Conservation (phyloP, 2,797 vertebrate genomes). For the Onychomys leucogaster region DNA sequence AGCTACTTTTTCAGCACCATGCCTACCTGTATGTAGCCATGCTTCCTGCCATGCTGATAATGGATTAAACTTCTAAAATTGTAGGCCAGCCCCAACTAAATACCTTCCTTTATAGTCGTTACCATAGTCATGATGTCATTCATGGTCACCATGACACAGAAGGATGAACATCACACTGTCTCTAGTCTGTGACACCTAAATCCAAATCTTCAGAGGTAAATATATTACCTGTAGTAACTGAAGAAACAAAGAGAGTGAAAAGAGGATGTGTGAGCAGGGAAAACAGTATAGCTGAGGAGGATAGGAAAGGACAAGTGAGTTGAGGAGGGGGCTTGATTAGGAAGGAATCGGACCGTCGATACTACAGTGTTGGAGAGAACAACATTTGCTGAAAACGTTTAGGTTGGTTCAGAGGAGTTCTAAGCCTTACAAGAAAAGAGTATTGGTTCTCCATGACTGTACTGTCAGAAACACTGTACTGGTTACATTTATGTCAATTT, state of each 20-base stretch:
- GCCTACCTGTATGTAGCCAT: not conserved
- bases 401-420: not conserved
- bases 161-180: not conserved
- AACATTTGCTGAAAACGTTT: not conserved
- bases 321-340: not conserved
- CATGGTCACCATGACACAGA: not conserved
- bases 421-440: not conserved
- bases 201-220: not conserved
- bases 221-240: not conserved
- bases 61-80: not conserved
- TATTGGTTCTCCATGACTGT: not conserved
- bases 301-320: not conserved
- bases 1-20: not conserved
- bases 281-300: not conserved
- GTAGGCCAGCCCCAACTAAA: not conserved
- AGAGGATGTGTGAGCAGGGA: not conserved
- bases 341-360: not conserved
- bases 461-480: not conserved
- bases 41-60: not conserved
- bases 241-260: not conserved
- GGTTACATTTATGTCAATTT: not conserved
- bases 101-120: not conserved
- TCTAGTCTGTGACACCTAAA: not conserved
- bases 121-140: not conserved
- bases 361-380: not conserved